Evolutionary conservation across 2,888 invertebrate genomes (phyloP).

Genomic region (Archips xylosteana): DNA sequence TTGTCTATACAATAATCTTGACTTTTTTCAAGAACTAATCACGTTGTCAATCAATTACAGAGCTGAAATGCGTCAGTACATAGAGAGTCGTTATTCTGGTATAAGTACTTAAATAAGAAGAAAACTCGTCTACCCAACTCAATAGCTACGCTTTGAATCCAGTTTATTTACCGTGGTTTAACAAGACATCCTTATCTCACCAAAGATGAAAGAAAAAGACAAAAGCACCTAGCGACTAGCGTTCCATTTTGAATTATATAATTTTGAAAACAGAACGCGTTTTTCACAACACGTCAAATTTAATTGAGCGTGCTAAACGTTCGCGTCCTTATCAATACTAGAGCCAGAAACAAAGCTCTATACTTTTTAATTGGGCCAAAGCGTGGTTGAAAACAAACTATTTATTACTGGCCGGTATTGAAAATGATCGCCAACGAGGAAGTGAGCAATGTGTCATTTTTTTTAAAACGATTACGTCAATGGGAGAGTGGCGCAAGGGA

Average conservation of each 20-base stretch:
- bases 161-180: background rate
- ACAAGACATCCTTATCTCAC: background rate
- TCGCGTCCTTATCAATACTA: background rate
- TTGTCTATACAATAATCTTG: too few species aligned
- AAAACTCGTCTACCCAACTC: background rate
- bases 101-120: background rate
- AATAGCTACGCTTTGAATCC: background rate
- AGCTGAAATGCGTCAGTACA: background rate
- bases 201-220: background rate
- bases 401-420: slow-evolving; percentile 4
- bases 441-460: slow-evolving; percentile 24
- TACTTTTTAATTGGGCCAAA: background rate
- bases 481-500: background rate
- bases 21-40: too few species aligned
- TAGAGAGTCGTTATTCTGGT: background rate
- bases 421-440: slow-evolving; percentile 25
- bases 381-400: background rate
- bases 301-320: too few species aligned
- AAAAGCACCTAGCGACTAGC: background rate
- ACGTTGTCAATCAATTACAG: background rate
- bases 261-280: background rate
- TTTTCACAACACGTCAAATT: background rate
- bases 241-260: background rate
- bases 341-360: background rate
- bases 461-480: slow-evolving; percentile 25